Evolutionary conservation across 1,140 invertebrate species (phyloP).

Genomic region (Zaprionus vittiger): DNA sequence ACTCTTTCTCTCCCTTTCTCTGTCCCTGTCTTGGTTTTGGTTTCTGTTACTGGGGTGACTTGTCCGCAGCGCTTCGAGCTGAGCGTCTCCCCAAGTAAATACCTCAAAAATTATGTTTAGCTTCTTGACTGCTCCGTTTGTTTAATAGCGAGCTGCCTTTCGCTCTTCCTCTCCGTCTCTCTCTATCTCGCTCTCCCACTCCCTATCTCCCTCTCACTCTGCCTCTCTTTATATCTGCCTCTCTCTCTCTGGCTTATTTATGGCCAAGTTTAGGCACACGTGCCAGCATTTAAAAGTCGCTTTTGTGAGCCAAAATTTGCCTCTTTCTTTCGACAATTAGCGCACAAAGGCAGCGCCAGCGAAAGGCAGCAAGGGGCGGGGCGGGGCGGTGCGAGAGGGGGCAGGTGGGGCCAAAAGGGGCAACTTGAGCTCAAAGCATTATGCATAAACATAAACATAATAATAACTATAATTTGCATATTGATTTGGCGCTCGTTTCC

Average conservation of each 20-base stretch:
- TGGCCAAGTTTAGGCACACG: conserved; percentile 59
- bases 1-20: neutral
- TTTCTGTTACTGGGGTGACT: conserved; percentile 8
- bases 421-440: conserved; percentile 51
- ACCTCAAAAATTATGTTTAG: conserved; percentile 24
- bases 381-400: neutral
- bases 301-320: conserved; percentile 31
- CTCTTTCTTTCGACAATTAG: conserved; percentile 56
- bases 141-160: conserved; percentile 19
- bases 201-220: neutral
- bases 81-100: conserved; percentile 10
- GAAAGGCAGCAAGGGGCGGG: neutral
- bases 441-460: conserved; percentile 75
- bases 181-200: neutral
- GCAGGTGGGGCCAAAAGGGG: conserved; percentile 9
- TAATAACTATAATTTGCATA: conserved; percentile 81
- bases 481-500: conserved; percentile 56
- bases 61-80: neutral
- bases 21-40: conserved; percentile 21
- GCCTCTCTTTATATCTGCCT: neutral
- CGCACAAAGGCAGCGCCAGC: conserved; percentile 50
- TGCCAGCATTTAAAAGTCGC: conserved; percentile 58
- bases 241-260: conserved; percentile 43
- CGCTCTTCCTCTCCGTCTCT: no score
- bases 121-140: conserved; percentile 35